phyloP scores from a whole-genome alignment of 2,888 invertebrate species.

The Germaria angustata region DNA sequence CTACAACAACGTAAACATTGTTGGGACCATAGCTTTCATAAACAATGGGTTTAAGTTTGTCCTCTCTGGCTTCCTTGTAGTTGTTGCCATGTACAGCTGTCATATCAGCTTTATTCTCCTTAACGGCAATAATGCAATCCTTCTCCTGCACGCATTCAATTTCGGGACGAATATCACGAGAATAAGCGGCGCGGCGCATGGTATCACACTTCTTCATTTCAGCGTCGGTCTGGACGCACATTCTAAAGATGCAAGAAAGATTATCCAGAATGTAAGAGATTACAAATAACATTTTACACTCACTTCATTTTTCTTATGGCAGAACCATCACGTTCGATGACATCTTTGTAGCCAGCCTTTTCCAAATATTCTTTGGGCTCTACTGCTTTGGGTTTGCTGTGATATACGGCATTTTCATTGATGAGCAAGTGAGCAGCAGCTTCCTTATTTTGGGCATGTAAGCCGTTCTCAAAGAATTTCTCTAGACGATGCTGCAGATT shows the following conservation, averaged over 20 bases:
- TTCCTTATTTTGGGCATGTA: constrained; percentile 75
- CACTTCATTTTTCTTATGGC: constrained; percentile 83
- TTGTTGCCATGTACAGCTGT: constrained; percentile 69
- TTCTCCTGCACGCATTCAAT: constrained; percentile 87
- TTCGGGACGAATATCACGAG: constrained; percentile 89
- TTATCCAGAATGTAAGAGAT: no score
- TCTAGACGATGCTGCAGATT: constrained; percentile 77
- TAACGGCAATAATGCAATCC: constrained; percentile 78
- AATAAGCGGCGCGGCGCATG: constrained; percentile 86
- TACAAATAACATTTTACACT: background rate
- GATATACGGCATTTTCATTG: constrained; percentile 82
- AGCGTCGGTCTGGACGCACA: constrained; percentile 85
- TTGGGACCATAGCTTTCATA: constrained; percentile 74
- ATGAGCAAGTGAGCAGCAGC: constrained; percentile 82
- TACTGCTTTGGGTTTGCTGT: constrained; percentile 80
- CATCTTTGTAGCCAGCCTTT: constrained; percentile 85
- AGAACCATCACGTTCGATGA: constrained; percentile 87
- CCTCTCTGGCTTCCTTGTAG: constrained; percentile 72
- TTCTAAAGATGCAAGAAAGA: constrained; percentile 74
- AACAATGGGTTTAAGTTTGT: constrained; percentile 74
- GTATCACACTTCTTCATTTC: constrained; percentile 88
- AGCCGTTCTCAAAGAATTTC: constrained; percentile 77
- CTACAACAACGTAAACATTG: constrained; percentile 76
- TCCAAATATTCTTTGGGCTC: constrained; percentile 83
- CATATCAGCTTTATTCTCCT: constrained; percentile 74